Evolutionary conservation across 2,113 vertebrate species (phyloP).

Genomic region (Hypanus sabinus): DNA sequence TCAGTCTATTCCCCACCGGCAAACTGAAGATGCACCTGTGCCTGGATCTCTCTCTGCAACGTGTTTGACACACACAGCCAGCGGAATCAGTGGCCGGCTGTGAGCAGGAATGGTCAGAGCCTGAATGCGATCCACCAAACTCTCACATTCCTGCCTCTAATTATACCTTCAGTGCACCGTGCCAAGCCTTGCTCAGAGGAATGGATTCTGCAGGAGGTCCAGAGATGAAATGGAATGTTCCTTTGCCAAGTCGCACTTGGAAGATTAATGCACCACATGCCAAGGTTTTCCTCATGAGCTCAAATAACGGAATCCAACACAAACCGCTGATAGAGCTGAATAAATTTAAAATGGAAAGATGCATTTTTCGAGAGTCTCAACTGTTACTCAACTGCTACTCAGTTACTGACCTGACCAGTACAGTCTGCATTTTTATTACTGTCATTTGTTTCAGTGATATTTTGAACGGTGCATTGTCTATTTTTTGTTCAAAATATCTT

Average conservation of each 20-base stretch:
- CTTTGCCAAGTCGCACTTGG: not conserved
- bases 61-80: too few species aligned
- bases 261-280: not conserved
- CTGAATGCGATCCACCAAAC: not conserved
- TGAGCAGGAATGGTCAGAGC: not conserved
- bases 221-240: not conserved
- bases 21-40: too few species aligned
- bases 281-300: not conserved
- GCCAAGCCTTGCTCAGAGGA: not conserved
- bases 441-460: not conserved
- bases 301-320: not conserved
- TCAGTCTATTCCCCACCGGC: too few species aligned
- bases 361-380: not conserved
- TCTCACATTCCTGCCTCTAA: not conserved
- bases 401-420: not conserved
- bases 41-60: too few species aligned
- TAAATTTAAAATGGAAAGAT: not conserved
- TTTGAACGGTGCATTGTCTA: not conserved
- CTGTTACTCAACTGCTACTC: not conserved
- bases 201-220: not conserved
- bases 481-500: too few species aligned
- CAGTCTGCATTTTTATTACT: not conserved
- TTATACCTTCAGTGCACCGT: not conserved
- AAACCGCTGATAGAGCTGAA: not conserved
- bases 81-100: too few species aligned